phyloP scores from a whole-genome alignment of 2,888 invertebrate genomes.

The Ashinkailepas kermadecensis region DNA sequence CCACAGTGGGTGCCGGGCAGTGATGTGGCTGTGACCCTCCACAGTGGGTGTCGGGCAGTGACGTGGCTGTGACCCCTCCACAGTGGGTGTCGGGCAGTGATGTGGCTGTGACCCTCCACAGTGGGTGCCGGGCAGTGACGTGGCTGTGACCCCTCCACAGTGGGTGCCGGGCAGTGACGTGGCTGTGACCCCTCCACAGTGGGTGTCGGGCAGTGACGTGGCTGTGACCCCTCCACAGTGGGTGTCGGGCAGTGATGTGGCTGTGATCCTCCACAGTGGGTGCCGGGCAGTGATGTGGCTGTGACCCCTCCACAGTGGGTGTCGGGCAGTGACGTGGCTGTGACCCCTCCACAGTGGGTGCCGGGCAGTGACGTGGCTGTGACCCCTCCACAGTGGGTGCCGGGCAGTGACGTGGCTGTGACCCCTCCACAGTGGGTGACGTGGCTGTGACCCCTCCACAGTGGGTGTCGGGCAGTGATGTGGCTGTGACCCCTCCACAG shows the following conservation, averaged over 20 bases:
- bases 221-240: too few relatives aligned
- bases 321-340: conserved; percentile 90
- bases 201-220: too few relatives aligned
- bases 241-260: too few relatives aligned
- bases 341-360: conserved; percentile 54
- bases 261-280: conserved; percentile 50
- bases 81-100: too few relatives aligned
- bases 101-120: background rate
- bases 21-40: conserved; percentile 83
- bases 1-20: conserved; percentile 85
- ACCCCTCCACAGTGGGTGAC: conserved; percentile 42
- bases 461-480: too few relatives aligned
- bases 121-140: background rate
- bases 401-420: background rate
- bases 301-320: conserved; percentile 63
- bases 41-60: too few relatives aligned
- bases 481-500: too few relatives aligned
- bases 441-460: conserved; percentile 84
- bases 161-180: conserved; percentile 95
- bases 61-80: too few relatives aligned
- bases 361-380: too few relatives aligned
- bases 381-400: too few relatives aligned
- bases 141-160: conserved; percentile 46
- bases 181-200: conserved; percentile 65
- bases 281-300: conserved; percentile 65